These are phyloP conservation scores for Aurelia aurita complex sp. Pacific DNA, from an alignment of 30 jellyfish, hydroid and myxozoan species.

Conservation along the genomic window DNA sequence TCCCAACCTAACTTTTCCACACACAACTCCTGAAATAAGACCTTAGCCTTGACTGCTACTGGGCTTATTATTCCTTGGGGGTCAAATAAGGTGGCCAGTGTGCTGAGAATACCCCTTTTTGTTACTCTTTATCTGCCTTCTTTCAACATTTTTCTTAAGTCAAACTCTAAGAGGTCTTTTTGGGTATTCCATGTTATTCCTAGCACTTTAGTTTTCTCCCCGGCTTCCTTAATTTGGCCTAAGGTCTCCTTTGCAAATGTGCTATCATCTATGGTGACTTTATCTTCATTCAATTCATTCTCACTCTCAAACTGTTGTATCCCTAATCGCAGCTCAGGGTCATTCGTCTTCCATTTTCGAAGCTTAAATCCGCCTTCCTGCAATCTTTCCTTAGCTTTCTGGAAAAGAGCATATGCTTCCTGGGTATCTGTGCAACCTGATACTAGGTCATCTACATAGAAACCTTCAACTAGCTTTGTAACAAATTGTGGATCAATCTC, in stretches of 20 bases:
- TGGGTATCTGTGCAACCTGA: constrained; percentile 11
- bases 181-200: constrained; percentile 31
- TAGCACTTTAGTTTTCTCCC: constrained; percentile 8
- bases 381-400: constrained; percentile 29
- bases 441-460: constrained; percentile 30
- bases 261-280: not conserved
- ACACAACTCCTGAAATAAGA: constrained; percentile 25
- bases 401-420: constrained; percentile 24
- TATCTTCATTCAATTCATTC: not conserved
- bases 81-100: constrained; percentile 30
- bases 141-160: not conserved
- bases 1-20: constrained; percentile 25
- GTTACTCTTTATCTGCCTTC: not conserved
- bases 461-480: too few relatives aligned
- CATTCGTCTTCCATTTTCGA: constrained; percentile 32
- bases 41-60: constrained; percentile 12
- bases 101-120: constrained; percentile 14
- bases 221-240: not conserved
- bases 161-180: constrained; percentile 15
- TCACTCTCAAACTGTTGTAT: not conserved
- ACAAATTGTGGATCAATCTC: too few relatives aligned
- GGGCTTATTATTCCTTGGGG: constrained; percentile 35
- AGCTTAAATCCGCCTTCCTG: constrained; percentile 23
- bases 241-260: constrained; percentile 2
- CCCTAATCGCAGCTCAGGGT: not conserved